phyloP scores from a whole-genome alignment of 2,113 vertebrate species.

The Cebidichthys violaceus region DNA sequence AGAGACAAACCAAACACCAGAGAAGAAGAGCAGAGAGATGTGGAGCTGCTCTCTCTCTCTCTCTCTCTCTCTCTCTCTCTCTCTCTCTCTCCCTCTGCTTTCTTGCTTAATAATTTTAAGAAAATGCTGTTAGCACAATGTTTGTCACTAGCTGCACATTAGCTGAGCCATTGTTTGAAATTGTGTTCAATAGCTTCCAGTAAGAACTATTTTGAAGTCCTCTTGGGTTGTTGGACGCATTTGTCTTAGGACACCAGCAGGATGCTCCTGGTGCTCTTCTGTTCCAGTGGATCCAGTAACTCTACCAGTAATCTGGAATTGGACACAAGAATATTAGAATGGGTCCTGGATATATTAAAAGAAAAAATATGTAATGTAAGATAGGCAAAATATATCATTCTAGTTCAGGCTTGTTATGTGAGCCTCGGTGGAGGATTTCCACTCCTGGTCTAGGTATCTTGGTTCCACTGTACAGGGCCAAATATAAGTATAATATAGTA shows the following conservation, averaged over 20 bases:
- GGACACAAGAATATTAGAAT: not conserved
- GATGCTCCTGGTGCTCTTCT: not conserved
- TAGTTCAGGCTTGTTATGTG: slow-evolving; percentile 6
- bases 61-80: not conserved
- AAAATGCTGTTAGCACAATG: slow-evolving; percentile 45
- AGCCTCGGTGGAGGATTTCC: not conserved
- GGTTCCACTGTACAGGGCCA: slow-evolving; percentile 31
- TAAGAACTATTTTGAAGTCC: slow-evolving; percentile 20
- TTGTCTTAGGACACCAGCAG: not conserved
- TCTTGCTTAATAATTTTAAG: not conserved
- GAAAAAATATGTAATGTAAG: not conserved
- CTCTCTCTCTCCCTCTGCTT: slow-evolving; percentile 3
- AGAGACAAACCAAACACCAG: slow-evolving; percentile 60
- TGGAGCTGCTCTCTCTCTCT: not conserved
- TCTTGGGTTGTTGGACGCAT: not conserved
- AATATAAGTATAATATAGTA: slow-evolving; percentile 17
- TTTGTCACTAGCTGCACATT: slow-evolving; percentile 44
- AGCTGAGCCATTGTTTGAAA: slow-evolving; percentile 33
- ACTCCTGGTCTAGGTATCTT: slow-evolving; percentile 8
- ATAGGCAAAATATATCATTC: not conserved
- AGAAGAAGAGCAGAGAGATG: slow-evolving; percentile 4
- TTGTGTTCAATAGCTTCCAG: not conserved
- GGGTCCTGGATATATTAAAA: not conserved
- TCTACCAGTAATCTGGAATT: not conserved
- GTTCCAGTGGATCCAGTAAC: slow-evolving; percentile 12